Evolutionary conservation across 2,888 invertebrate genomes (phyloP).

Genomic region (Ichneumoninae sp.): DNA sequence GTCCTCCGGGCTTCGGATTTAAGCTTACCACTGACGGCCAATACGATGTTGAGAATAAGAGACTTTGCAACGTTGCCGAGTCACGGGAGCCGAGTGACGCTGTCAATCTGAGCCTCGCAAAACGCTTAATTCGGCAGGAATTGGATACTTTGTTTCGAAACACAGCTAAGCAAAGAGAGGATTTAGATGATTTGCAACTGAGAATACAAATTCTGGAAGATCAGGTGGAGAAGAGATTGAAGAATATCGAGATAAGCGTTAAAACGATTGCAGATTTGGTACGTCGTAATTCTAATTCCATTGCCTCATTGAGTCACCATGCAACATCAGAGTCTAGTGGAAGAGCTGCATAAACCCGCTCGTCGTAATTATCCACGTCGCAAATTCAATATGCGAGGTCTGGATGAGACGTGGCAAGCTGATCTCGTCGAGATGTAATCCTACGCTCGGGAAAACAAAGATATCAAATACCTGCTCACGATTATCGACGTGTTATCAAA

Average conservation of each 20-base stretch:
- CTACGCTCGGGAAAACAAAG: constrained; percentile 75
- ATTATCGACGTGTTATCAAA: constrained; percentile 80
- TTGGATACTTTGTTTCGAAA: background rate
- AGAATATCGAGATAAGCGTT: constrained; percentile 14
- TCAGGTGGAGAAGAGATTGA: constrained; percentile 25
- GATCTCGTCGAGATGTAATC: constrained; percentile 80
- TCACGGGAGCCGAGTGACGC: constrained; percentile 31
- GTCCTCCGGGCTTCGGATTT: constrained; percentile 46
- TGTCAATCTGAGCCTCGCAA: constrained; percentile 31
- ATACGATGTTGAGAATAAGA: constrained; percentile 56
- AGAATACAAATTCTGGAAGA: constrained; percentile 34
- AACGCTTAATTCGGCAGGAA: constrained; percentile 10
- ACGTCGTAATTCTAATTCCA: constrained; percentile 4
- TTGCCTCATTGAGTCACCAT: constrained; percentile 3
- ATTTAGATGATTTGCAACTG: constrained; percentile 7
- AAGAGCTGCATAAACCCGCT: constrained; percentile 80
- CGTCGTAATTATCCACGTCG: constrained; percentile 79
- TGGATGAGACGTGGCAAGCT: constrained; percentile 83
- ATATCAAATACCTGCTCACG: constrained; percentile 77
- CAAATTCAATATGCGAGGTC: constrained; percentile 77
- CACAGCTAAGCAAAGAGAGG: constrained; percentile 18
- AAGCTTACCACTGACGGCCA: constrained; percentile 47
- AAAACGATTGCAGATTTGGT: background rate
- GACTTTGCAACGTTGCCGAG: constrained; percentile 54
- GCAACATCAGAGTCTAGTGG: constrained; percentile 62